Base-by-base conservation (phyloP, 1,140 invertebrate genomes). In the Drosophila pallidifrons region DNA sequence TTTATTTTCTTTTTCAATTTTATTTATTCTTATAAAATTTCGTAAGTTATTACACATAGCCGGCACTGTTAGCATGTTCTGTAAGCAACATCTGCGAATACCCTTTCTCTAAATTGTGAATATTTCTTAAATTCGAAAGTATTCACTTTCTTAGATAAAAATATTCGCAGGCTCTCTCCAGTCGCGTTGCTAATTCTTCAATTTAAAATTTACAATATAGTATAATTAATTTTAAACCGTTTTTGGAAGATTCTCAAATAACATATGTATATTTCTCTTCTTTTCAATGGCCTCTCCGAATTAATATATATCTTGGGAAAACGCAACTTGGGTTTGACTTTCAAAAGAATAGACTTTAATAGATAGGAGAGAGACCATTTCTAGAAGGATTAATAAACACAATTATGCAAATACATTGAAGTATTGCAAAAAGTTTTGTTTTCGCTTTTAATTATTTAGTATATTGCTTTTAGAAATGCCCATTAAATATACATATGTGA, bases 1-100 rank as follows among this genome's bases (percentile, higher is more conserved):
- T 65, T 30, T 66, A 20, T 55, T 55, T 66, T 66, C 30, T 25
- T 45, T 45, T 45, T 45, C 8, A 20, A 41, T 41, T 25, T 32
- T 60, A 30, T 77, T 77, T 65, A 52, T 45, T 74, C 64, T 78
- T 89, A 89, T 45, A 75, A 79, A 67, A 52, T 54, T 79, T 79
- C 49, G 75, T 73, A 58, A 57, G 81, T 76, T 89, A 89, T 89
- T 89, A 89, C 86, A 89, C 86, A 77, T 89, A 64, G 70, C 86
- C 86, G 86, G 86, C 86, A 85, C 86, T 89, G 71, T 71, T 78
- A 16, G 73, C 47, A 61, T 52, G 25, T 64, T 75, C 28, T 55
- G 59, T 64, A 64, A 64, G 43, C 66, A 46, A 71, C 46, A 57
- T 5, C 38, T 65, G 45, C 28, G 51, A 52, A 28, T 52, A 52